Percentiles rank a stretch among this genome's conserved stretches.
Conservation (phyloP, 2,797 vertebrate species). For the Nannoperca australis region DNA sequence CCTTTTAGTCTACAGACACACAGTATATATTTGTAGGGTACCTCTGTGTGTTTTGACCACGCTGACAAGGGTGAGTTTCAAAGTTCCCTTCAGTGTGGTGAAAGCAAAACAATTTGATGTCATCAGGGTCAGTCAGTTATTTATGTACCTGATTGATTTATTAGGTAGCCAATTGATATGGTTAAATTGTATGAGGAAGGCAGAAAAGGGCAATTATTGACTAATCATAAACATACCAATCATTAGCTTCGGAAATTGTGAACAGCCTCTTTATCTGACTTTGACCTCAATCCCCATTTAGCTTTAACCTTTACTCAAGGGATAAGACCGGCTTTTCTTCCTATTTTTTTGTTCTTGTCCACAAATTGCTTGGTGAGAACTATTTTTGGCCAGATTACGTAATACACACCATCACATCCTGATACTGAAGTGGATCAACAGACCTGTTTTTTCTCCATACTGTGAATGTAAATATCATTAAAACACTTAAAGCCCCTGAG, state of each 20-base stretch:
- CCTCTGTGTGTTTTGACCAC: background rate
- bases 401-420: no score
- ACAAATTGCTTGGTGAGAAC: slow-evolving; percentile 3
- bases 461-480: no score
- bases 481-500: no score
- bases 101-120: slow-evolving; percentile 1
- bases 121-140: slow-evolving; percentile 21
- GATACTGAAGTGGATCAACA: no score
- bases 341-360: background rate
- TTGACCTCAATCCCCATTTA: slow-evolving; percentile 24
- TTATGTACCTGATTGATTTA: slow-evolving; percentile 38
- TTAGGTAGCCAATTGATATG: slow-evolving; percentile 26
- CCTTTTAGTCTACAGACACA: background rate
- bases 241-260: slow-evolving; percentile 57
- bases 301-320: slow-evolving; percentile 19
- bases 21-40: background rate
- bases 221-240: slow-evolving; percentile 60
- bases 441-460: no score
- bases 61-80: background rate
- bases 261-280: slow-evolving; percentile 27
- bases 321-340: background rate
- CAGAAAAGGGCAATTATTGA: slow-evolving; percentile 18
- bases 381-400: background rate
- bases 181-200: slow-evolving; percentile 2
- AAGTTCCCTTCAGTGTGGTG: background rate